Evolutionary conservation across 1,140 invertebrate species (phyloP).

Genomic region (Bursaphelenchus mucronatus): DNA sequence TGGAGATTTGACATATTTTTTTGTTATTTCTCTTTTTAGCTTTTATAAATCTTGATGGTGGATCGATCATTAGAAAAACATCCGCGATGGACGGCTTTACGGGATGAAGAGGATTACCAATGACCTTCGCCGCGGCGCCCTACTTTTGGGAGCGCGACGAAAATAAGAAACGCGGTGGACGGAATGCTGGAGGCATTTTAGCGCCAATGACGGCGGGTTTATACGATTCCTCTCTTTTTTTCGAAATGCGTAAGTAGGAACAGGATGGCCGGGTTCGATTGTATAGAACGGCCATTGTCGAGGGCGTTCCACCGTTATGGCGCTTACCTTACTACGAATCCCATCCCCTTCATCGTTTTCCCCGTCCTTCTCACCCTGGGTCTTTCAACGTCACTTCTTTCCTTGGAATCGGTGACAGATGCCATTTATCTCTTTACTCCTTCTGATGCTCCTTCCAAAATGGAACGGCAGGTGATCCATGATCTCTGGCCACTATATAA

Average conservation of each 20-base stretch:
- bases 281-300: slow-evolving; percentile 51
- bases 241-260: not conserved
- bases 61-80: too few relatives aligned
- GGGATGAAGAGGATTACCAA: too few relatives aligned
- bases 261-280: slow-evolving; percentile 48
- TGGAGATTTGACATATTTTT: too few relatives aligned
- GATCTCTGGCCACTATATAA: slow-evolving; percentile 56
- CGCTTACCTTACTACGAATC: slow-evolving; percentile 44
- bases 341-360: slow-evolving; percentile 52
- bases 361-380: slow-evolving; percentile 51
- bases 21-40: too few relatives aligned
- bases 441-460: slow-evolving; percentile 48
- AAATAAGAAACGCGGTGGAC: too few relatives aligned
- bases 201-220: too few relatives aligned
- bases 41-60: not conserved
- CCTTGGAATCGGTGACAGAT: slow-evolving; percentile 52
- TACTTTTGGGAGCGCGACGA: too few relatives aligned
- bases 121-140: too few relatives aligned
- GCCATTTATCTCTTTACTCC: slow-evolving; percentile 58
- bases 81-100: too few relatives aligned
- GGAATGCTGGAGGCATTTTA: too few relatives aligned
- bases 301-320: slow-evolving; percentile 54
- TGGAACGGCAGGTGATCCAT: slow-evolving; percentile 52
- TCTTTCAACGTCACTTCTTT: slow-evolving; percentile 41
- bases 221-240: too few relatives aligned